Conservation (phyloP, 30 jellyfish, hydroid and myxozoan genomes). For the Cassiopea xamachana region DNA sequence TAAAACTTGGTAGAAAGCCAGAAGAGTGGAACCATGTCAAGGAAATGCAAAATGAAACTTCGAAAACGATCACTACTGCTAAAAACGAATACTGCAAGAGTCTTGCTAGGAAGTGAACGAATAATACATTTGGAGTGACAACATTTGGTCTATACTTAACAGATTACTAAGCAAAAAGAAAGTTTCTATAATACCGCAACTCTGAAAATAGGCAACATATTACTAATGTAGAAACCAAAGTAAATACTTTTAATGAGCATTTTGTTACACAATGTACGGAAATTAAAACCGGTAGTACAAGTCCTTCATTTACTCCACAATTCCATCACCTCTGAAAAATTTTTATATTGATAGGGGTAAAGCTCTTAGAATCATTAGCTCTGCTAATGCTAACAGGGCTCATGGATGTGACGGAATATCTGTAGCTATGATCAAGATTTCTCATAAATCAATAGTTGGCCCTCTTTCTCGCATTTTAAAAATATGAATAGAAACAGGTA, state of each 20-base stretch:
- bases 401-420: conserved; percentile 59
- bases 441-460: conserved; percentile 23
- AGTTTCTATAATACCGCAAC: conserved; percentile 47
- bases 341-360: conserved; percentile 28
- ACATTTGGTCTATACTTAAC: conserved; percentile 62
- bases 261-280: conserved; percentile 52
- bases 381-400: conserved; percentile 60
- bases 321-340: conserved; percentile 23
- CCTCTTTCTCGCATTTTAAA: conserved; percentile 50
- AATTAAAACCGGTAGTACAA: conserved; percentile 52
- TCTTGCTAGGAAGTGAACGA: conserved; percentile 58
- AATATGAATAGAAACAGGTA: conserved; percentile 62
- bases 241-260: conserved; percentile 40
- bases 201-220: conserved; percentile 26
- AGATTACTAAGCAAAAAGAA: conserved; percentile 48
- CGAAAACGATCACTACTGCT: conserved; percentile 44
- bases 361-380: conserved; percentile 30
- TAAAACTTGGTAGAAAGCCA: conserved; percentile 56
- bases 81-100: conserved; percentile 26
- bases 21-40: conserved; percentile 61
- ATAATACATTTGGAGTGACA: conserved; percentile 49
- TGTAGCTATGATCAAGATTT: conserved; percentile 43
- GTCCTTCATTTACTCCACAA: conserved; percentile 49
- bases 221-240: conserved; percentile 57
- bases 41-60: conserved; percentile 9